phyloP scores from a whole-genome alignment of 2,113 vertebrate species.

The Gambusia affinis region DNA sequence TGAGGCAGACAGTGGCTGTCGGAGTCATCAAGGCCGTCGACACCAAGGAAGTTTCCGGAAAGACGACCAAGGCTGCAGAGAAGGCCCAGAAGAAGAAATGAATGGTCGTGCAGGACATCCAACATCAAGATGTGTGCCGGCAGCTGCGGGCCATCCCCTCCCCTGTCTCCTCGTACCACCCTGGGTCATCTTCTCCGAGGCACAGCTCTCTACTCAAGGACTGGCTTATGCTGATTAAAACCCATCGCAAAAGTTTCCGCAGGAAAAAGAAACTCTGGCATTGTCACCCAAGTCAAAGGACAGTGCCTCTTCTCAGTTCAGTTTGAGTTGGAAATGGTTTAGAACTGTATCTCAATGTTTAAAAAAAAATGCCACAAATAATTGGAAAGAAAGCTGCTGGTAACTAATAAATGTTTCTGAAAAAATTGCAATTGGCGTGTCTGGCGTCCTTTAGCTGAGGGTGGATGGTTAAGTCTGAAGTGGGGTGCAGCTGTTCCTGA shows the following conservation, averaged over 20 bases:
- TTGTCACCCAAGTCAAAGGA: slow-evolving; percentile 67
- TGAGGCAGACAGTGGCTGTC: slow-evolving; percentile 86
- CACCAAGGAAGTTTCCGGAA: slow-evolving; percentile 72
- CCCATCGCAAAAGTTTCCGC: slow-evolving; percentile 86
- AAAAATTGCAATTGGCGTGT: slow-evolving; percentile 64
- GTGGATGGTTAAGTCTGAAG: slow-evolving; percentile 15
- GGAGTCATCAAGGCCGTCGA: slow-evolving; percentile 83
- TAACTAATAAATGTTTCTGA: slow-evolving; percentile 82
- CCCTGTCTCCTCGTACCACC: slow-evolving; percentile 44
- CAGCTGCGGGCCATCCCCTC: slow-evolving; percentile 59
- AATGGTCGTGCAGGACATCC: slow-evolving; percentile 64
- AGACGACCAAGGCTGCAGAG: slow-evolving; percentile 83
- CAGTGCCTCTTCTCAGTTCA: slow-evolving; percentile 75
- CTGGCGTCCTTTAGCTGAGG: slow-evolving; percentile 37
- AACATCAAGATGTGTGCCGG: slow-evolving; percentile 48
- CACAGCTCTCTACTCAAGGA: slow-evolving; percentile 83
- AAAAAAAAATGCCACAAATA: slow-evolving; percentile 75
- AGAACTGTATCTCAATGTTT: slow-evolving; percentile 72
- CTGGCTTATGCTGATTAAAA: slow-evolving; percentile 89
- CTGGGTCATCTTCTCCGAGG: slow-evolving; percentile 71
- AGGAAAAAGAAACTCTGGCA: slow-evolving; percentile 82
- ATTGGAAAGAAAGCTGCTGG: slow-evolving; percentile 82
- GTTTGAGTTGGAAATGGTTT: slow-evolving; percentile 79
- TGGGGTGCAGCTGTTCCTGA: slow-evolving; percentile 64
- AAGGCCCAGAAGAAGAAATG: slow-evolving; percentile 82